Conservation (phyloP, 1,140 invertebrate species). For the Drosophila miranda region DNA sequence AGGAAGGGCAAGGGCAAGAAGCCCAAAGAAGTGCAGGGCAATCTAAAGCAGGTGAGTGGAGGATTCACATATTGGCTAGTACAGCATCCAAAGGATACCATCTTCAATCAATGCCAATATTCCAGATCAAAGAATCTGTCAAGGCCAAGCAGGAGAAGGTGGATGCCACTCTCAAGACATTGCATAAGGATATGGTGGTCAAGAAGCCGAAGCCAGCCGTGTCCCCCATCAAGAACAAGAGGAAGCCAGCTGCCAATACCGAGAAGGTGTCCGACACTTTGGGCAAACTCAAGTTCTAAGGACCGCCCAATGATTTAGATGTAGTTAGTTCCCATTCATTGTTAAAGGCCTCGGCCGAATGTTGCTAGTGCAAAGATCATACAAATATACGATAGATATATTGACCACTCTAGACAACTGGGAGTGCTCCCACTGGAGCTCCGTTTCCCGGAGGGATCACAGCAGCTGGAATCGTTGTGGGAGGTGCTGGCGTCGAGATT, state of each 20-base stretch:
- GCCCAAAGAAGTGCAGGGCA: slow-evolving; percentile 80
- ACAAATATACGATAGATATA: slow-evolving; percentile 59
- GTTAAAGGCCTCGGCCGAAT: slow-evolving; percentile 17
- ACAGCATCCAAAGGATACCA: too few relatives aligned
- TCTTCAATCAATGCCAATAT: background rate
- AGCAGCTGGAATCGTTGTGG: slow-evolving; percentile 42
- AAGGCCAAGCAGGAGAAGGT: slow-evolving; percentile 78
- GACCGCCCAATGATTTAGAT: slow-evolving; percentile 8
- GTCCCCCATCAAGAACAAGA: slow-evolving; percentile 60
- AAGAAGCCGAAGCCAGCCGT: slow-evolving; percentile 69
- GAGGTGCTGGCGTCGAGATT: slow-evolving; percentile 5
- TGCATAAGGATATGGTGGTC: slow-evolving; percentile 79
- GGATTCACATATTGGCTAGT: too few relatives aligned
- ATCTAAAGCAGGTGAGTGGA: slow-evolving; percentile 74
- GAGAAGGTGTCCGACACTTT: slow-evolving; percentile 70
- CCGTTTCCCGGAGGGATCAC: slow-evolving; percentile 40
- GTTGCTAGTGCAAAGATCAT: slow-evolving; percentile 47
- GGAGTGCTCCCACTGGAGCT: slow-evolving; percentile 11
- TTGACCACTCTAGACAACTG: slow-evolving; percentile 18
- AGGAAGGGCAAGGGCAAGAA: slow-evolving; percentile 76
- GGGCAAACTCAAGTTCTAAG: slow-evolving; percentile 75
- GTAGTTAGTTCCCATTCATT: slow-evolving; percentile 39
- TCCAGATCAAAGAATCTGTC: slow-evolving; percentile 73
- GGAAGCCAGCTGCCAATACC: slow-evolving; percentile 68
- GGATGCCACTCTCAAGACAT: slow-evolving; percentile 69